phyloP scores from a whole-genome alignment of 2,888 invertebrate species.

The Orthosia gothica region DNA sequence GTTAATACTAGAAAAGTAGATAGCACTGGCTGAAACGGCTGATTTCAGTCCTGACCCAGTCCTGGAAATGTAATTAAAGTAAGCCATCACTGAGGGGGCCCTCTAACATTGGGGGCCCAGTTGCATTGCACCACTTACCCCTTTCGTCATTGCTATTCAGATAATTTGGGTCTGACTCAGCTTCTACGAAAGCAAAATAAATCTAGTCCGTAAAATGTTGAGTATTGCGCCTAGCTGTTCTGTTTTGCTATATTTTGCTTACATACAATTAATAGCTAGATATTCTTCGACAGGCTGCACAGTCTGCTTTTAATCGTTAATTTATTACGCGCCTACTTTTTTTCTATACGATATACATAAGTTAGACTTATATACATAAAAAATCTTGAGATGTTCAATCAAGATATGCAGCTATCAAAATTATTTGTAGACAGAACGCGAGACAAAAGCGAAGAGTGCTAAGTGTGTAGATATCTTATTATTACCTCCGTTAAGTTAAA shows the following conservation, averaged over 20 bases:
- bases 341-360: background rate
- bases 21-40: background rate
- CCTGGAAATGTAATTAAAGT: background rate
- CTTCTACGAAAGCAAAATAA: background rate
- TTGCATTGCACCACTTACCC: no score
- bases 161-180: background rate
- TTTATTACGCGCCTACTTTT: no score
- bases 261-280: background rate
- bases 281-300: background rate
- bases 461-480: background rate
- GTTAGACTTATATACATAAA: background rate
- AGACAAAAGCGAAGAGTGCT: background rate
- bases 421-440: background rate
- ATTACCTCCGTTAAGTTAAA: background rate
- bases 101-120: no score
- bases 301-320: no score
- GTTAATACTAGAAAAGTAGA: no score
- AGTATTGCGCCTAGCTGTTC: slow-evolving; percentile 7
- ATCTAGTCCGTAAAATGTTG: background rate
- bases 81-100: background rate
- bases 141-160: background rate
- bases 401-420: background rate
- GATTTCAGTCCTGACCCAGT: background rate
- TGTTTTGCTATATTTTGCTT: background rate
- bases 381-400: background rate